phyloP scores from a whole-genome alignment of 2,888 invertebrate species.

The Lycocerus yunnanus region DNA sequence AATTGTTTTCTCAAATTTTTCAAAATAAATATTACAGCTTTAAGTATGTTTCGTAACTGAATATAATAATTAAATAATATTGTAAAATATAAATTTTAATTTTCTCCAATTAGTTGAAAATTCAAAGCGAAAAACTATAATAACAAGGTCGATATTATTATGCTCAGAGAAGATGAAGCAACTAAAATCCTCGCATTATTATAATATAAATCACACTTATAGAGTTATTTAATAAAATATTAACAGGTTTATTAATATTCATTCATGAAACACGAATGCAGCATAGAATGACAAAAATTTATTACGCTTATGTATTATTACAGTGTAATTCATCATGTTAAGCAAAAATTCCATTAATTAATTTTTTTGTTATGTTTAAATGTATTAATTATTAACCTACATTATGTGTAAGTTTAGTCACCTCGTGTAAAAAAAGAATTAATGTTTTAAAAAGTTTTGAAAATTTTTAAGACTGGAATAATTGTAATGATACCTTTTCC shows the following conservation, averaged over 20 bases:
- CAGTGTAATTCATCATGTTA: background rate
- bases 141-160: background rate
- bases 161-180: background rate
- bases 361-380: background rate
- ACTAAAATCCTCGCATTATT: background rate
- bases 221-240: background rate
- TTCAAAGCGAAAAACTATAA: background rate
- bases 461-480: background rate
- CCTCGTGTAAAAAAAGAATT: background rate
- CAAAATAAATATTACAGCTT: background rate
- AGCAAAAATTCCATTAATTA: background rate
- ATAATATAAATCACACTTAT: background rate
- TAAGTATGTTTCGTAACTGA: background rate
- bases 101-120: background rate
- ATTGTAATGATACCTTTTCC: constrained; percentile 14
- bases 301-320: background rate
- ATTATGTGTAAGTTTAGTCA: background rate
- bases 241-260: background rate
- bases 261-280: background rate
- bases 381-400: background rate
- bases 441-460: background rate
- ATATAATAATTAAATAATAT: background rate
- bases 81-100: too few relatives aligned
- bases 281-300: background rate
- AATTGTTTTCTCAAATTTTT: background rate